Evolutionary conservation across 1,140 invertebrate genomes (phyloP), one percentile per base, ranked within the genome.

Genomic region (Neodiprion lecontei): DNA sequence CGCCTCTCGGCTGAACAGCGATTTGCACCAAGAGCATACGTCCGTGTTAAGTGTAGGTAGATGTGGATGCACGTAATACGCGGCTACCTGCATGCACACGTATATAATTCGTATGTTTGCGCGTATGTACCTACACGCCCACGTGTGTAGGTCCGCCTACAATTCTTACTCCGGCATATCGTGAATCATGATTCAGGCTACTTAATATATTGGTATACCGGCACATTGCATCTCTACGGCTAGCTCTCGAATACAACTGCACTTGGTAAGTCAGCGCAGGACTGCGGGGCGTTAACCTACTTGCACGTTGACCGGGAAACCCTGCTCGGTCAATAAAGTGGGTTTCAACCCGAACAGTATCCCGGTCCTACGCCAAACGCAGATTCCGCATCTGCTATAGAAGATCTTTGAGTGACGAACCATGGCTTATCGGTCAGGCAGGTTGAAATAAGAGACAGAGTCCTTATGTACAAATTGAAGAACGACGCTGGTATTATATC

Each of bases 201-300:
- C 28, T 40, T 40, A 40, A 40, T 40, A 40, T 40, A 40, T 40
- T 40, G 28, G 53, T 61, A 61, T 61, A 61, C 11, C n/a, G n/a
- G 53, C 8, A 0, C 11, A 4, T 17, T 12, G 11, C 53, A 61
- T 61, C 53, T 12, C 11, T 61, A 61, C n/a, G 53, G n/a, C 10
- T 53, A n/a, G 17, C 5, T 12, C 53, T 61, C 53, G 53, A 61
- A 61, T 5, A 61, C 53, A 17, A 61, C 53, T 17, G 53, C 53
- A 61, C 53, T 17, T 5, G 53, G 11, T 61, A 17, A 61, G 53
- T 61, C 53, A 9, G 53, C n/a, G 53, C 53, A 61, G 53, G 4
- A 61, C 53, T 61, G 53, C 53, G 53, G 53, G 53, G 53, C 53
- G 53, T 61, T 61, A 61, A 61, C 53, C 53, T 61, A 61, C 53